A percentile compares a stretch with the other conserved stretches of the same genome.
phyloP scores from a whole-genome alignment of 2,888 invertebrate genomes.

The Anaspis maculata region DNA sequence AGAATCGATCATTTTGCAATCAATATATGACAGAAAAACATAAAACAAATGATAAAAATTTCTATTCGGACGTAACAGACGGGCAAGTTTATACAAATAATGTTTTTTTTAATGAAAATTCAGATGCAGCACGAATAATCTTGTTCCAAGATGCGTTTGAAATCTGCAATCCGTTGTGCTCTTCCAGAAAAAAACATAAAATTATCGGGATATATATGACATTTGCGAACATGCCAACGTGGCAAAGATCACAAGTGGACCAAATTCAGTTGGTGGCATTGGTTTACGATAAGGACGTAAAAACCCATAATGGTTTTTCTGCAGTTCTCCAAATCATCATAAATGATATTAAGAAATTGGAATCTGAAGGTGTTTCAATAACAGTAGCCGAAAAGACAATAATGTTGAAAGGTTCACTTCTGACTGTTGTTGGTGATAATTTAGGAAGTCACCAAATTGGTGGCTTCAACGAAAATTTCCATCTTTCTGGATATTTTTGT shows the following conservation, averaged over 20 bases:
- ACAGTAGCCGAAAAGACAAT: background rate
- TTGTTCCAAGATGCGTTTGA: constrained; percentile 29
- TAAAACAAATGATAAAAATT: background rate
- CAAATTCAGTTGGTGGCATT: constrained; percentile 26
- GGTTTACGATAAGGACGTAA: constrained; percentile 21
- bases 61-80: constrained; percentile 6
- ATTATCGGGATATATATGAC: constrained; percentile 26
- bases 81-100: constrained; percentile 10
- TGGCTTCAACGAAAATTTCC: constrained; percentile 22
- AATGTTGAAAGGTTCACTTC: constrained; percentile 17
- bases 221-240: constrained; percentile 22
- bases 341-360: background rate
- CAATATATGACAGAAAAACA: too few relatives aligned
- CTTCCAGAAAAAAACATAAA: constrained; percentile 26
- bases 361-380: background rate
- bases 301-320: constrained; percentile 18
- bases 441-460: constrained; percentile 20
- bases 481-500: background rate
- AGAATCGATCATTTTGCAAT: too few relatives aligned
- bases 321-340: background rate
- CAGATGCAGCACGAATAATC: constrained; percentile 16
- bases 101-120: constrained; percentile 10
- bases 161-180: constrained; percentile 28
- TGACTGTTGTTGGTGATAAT: constrained; percentile 20
- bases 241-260: constrained; percentile 19